These are phyloP conservation scores for Lophotis ruficrista DNA, from an alignment of 2,113 vertebrate genomes.

Conservation along the genomic window DNA sequence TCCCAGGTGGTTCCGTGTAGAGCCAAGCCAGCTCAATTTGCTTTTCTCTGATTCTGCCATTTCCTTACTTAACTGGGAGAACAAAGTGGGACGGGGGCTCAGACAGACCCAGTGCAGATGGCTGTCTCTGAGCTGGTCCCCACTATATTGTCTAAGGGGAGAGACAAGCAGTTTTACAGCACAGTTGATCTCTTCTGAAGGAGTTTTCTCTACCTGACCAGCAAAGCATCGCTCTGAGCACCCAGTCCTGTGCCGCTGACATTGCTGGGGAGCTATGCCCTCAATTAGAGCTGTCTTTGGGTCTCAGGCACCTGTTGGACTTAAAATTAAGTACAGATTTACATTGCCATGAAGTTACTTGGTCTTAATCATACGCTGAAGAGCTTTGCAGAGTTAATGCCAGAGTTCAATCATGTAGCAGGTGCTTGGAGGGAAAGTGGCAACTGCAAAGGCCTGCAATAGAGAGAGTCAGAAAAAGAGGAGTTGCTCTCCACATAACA, in stretches of 20 bases:
- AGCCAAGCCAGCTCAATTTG: neutral
- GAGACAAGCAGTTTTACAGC: neutral
- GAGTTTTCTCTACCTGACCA: neutral
- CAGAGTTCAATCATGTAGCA: accelerated
- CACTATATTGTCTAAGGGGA: neutral
- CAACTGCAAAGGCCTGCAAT: neutral
- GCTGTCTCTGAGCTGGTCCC: neutral
- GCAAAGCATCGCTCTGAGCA: neutral
- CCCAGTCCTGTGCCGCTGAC: neutral
- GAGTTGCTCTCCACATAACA: neutral
- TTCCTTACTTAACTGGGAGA: neutral
- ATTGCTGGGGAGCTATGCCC: neutral
- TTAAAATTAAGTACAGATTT: neutral
- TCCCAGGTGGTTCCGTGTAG: neutral
- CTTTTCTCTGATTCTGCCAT: neutral
- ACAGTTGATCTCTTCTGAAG: neutral
- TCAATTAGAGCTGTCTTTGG: neutral
- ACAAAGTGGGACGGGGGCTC: neutral
- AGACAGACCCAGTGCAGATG: neutral
- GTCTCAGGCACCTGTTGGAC: neutral
- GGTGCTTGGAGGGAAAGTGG: neutral
- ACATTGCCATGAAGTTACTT: neutral
- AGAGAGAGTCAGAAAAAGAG: neutral
- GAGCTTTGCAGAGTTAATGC: neutral
- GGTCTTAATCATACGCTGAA: neutral